Evolutionary conservation across 2,888 invertebrate species (phyloP).

Genomic region (Drosophila merina): DNA sequence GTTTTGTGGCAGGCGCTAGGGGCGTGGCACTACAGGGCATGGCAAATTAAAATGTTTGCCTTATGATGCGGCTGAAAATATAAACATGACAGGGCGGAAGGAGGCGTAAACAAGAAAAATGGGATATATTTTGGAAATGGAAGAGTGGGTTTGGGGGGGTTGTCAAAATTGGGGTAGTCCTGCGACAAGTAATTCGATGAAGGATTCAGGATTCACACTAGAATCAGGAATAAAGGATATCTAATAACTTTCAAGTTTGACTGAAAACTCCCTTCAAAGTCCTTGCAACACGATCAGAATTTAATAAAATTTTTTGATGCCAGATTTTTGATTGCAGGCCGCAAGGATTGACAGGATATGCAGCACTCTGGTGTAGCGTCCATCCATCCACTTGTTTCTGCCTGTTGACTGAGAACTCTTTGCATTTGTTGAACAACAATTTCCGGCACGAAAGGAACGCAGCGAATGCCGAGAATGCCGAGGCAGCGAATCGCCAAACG

Average conservation of each 20-base stretch:
- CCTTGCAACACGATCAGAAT: slow-evolving; percentile 20
- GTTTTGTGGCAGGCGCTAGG: slow-evolving; percentile 1
- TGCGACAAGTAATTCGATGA: slow-evolving; percentile 20
- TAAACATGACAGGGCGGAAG: slow-evolving; percentile 47
- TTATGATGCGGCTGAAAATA: slow-evolving; percentile 64
- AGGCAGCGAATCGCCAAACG: slow-evolving; percentile 32
- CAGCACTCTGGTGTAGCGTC: slow-evolving; percentile 1
- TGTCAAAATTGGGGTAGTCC: not conserved
- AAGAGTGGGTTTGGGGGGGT: not conserved
- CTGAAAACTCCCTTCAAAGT: slow-evolving; percentile 9
- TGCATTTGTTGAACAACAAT: slow-evolving; percentile 57
- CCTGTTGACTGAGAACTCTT: slow-evolving; percentile 50
- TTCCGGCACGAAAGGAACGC: slow-evolving; percentile 58
- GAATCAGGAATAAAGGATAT: not conserved
- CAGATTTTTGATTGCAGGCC: not conserved
- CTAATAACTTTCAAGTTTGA: not conserved
- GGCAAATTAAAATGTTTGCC: slow-evolving; percentile 71
- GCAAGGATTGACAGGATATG: slow-evolving; percentile 23
- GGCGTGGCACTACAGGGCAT: slow-evolving; percentile 28
- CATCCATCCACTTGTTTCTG: slow-evolving; percentile 7
- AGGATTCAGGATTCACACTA: not conserved
- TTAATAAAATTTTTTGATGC: not conserved
- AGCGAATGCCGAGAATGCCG: slow-evolving; percentile 40
- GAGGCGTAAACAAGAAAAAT: slow-evolving; percentile 27
- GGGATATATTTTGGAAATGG: slow-evolving; percentile 5